These are phyloP conservation scores for Leptatherina wallacei DNA, from an alignment of 2,797 vertebrate species.

Conservation along the genomic window DNA sequence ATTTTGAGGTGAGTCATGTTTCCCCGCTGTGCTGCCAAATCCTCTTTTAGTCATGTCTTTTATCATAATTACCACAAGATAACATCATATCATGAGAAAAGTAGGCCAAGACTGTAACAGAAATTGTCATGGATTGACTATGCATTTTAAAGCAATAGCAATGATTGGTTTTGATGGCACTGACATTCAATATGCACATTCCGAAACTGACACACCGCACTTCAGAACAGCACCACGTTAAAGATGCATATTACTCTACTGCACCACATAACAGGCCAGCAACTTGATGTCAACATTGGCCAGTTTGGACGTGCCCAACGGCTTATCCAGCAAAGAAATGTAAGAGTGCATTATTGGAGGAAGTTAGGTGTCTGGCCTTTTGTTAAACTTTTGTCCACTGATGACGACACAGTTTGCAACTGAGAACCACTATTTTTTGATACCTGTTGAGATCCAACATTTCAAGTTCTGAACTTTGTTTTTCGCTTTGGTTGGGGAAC, in stretches of 20 bases:
- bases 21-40: background rate
- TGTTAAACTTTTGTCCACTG: too few relatives aligned
- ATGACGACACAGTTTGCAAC: too few relatives aligned
- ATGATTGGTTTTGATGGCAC: too few relatives aligned
- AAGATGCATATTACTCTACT: background rate
- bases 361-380: too few relatives aligned
- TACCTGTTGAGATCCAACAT: too few relatives aligned
- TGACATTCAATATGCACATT: background rate
- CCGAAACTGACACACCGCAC: background rate
- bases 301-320: background rate
- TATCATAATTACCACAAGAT: constrained; percentile 8
- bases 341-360: too few relatives aligned
- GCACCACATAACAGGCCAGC: background rate
- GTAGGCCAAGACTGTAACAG: background rate
- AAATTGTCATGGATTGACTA: background rate
- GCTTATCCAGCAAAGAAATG: too few relatives aligned
- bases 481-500: too few relatives aligned
- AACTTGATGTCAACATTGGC: background rate
- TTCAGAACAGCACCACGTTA: background rate
- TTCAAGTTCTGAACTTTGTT: too few relatives aligned
- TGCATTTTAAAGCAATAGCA: background rate
- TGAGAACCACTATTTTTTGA: too few relatives aligned
- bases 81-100: background rate
- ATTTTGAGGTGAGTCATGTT: constrained; percentile 9
- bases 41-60: constrained; percentile 8